Percentiles rank a stretch among this genome's conserved stretches.
These are phyloP conservation scores for Flabesymbios commensalis DNA, from an alignment of 2,888 invertebrate genomes.

Conservation along the genomic window DNA sequence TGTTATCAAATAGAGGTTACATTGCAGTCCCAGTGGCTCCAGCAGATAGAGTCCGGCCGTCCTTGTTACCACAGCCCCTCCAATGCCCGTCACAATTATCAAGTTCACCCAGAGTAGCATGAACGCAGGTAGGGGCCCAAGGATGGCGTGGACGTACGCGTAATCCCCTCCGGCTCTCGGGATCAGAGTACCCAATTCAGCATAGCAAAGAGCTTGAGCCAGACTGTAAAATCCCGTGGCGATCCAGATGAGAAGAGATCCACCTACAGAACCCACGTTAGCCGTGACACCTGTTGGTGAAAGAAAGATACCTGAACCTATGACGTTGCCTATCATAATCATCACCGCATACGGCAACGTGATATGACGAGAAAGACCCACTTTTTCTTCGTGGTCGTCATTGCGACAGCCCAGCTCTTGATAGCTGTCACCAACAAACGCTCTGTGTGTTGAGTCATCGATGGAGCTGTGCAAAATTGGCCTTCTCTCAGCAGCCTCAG, in stretches of 20 bases:
- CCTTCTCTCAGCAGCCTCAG: too few species aligned
- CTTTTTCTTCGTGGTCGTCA: too few species aligned
- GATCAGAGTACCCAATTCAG: constrained; percentile 26
- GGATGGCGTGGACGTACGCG: constrained; percentile 25
- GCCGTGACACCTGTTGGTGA: constrained; percentile 26
- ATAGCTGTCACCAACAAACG: too few species aligned
- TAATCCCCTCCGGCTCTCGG: constrained; percentile 30
- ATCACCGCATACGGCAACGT: constrained; percentile 18
- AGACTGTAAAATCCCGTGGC: constrained; percentile 26
- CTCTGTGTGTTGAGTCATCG: too few species aligned
- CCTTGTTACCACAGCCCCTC: constrained; percentile 27
- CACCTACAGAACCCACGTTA: constrained; percentile 28
- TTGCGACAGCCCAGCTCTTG: too few species aligned
- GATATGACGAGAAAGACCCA: too few species aligned
- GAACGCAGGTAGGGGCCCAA: constrained; percentile 28
- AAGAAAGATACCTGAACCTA: constrained; percentile 30
- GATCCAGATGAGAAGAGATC: constrained; percentile 25
- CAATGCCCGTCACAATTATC: constrained; percentile 19
- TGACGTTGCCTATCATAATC: constrained; percentile 26
- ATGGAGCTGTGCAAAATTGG: too few species aligned
- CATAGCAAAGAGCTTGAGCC: constrained; percentile 28
- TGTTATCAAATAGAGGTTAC: constrained; percentile 18
- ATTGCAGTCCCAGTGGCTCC: constrained; percentile 18
- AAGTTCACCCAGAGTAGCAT: constrained; percentile 11
- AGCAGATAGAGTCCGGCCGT: constrained; percentile 28